Evolutionary conservation across 2,797 vertebrate genomes (phyloP).

Genomic region (Enteromius radiatus): DNA sequence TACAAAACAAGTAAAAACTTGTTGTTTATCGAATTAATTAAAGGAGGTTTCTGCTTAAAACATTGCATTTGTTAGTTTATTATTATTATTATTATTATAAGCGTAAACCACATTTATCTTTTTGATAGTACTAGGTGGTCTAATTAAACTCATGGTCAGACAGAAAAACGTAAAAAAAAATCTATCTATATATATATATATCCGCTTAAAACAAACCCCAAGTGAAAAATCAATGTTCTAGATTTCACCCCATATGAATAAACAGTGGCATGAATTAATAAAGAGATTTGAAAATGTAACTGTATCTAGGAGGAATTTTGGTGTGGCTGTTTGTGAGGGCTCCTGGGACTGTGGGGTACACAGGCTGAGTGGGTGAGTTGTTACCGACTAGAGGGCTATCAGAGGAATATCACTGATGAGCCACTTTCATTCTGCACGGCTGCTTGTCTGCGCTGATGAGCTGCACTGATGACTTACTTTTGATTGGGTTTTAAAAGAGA

Average conservation of each 20-base stretch:
- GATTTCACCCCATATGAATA: slow-evolving; percentile 33
- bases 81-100: slow-evolving; percentile 43
- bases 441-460: slow-evolving; percentile 58
- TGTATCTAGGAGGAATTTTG: slow-evolving; percentile 33
- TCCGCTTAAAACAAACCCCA: slow-evolving; percentile 23
- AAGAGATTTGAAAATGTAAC: slow-evolving; percentile 46
- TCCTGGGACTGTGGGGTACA: slow-evolving; percentile 26
- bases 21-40: neutral
- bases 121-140: slow-evolving; percentile 29
- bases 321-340: slow-evolving; percentile 23
- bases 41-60: neutral
- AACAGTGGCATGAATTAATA: slow-evolving; percentile 50
- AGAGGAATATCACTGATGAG: slow-evolving; percentile 42
- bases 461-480: slow-evolving; percentile 58
- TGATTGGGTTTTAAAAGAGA: slow-evolving; percentile 57
- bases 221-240: slow-evolving; percentile 49
- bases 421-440: slow-evolving; percentile 39
- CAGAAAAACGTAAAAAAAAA: neutral
- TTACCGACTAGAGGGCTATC: slow-evolving; percentile 38
- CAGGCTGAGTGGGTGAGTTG: slow-evolving; percentile 27
- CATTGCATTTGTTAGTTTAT: neutral
- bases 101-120: slow-evolving; percentile 14
- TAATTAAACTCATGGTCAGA: slow-evolving; percentile 45
- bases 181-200: slow-evolving; percentile 38
- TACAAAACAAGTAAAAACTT: neutral